Evolutionary conservation across 2,797 vertebrate species (phyloP).

Genomic region (Micrastur ruficollis): DNA sequence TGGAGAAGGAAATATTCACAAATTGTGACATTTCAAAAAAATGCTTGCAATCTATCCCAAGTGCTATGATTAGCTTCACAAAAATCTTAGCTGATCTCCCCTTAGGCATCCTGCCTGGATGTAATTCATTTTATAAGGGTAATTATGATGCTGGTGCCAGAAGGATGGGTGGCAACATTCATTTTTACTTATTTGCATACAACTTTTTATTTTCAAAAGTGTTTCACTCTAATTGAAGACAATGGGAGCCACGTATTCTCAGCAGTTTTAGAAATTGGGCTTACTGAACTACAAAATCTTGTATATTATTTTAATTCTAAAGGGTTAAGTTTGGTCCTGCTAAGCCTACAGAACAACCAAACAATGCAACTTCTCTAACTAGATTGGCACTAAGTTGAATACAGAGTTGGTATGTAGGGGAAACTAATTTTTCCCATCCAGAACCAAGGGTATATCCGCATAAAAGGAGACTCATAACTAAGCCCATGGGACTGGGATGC

Average conservation of each 20-base stretch:
- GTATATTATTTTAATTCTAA: not conserved
- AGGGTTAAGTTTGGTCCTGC: not conserved
- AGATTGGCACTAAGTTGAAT: not conserved
- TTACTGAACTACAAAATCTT: not conserved
- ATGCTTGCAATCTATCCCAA: not conserved
- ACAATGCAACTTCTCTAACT: not conserved
- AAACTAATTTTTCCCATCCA: not conserved
- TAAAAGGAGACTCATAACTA: not conserved
- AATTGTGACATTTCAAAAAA: not conserved
- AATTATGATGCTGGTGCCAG: conserved; percentile 9
- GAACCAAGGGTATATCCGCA: not conserved
- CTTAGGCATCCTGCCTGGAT: not conserved
- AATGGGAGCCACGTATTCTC: not conserved
- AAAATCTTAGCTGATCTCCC: not conserved
- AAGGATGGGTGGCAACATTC: conserved; percentile 2
- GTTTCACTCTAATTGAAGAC: conserved; percentile 2
- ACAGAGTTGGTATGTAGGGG: not conserved
- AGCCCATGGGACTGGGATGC: not conserved
- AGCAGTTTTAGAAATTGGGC: not conserved
- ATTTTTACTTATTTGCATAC: conserved; percentile 34
- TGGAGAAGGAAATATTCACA: not conserved
- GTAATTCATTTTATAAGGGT: not conserved
- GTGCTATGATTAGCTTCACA: not conserved
- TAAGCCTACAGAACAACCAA: not conserved
- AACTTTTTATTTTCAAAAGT: not conserved